Percentiles rank a stretch among this genome's conserved stretches.
phyloP scores from a whole-genome alignment of 1,140 invertebrate species.

The Cyphomyrmex costatus region DNA sequence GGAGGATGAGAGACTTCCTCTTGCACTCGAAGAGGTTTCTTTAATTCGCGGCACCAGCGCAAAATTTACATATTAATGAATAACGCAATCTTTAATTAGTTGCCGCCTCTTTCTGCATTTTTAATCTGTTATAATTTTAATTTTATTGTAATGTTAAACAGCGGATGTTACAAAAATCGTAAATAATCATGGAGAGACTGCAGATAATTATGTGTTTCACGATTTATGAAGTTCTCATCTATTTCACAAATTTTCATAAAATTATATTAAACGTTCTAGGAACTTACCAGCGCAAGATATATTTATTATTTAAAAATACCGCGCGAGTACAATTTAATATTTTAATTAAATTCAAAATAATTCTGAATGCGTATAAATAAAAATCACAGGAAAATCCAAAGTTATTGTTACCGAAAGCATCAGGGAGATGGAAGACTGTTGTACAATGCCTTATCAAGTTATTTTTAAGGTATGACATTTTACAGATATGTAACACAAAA shows the following conservation, averaged over 20 bases:
- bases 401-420: not conserved
- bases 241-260: not conserved
- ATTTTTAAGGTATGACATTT: conserved; percentile 4
- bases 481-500: not conserved
- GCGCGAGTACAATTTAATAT: not conserved
- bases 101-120: conserved; percentile 43
- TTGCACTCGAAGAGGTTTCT: conserved; percentile 51
- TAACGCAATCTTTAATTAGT: conserved; percentile 60
- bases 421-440: not conserved
- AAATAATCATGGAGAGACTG: conserved; percentile 13
- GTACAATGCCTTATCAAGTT: not conserved
- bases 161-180: conserved; percentile 5
- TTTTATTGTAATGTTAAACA: conserved; percentile 47
- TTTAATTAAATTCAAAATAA: not conserved
- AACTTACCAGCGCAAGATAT: not conserved
- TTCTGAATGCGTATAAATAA: not conserved
- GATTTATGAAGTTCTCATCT: not conserved
- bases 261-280: not conserved
- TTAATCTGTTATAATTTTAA: conserved; percentile 66
- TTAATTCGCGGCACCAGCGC: conserved; percentile 49
- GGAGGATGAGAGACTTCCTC: conserved; percentile 36
- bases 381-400: not conserved
- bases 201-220: not conserved
- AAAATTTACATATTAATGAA: conserved; percentile 65
- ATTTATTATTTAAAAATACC: not conserved